A percentile compares a stretch with the other conserved stretches of the same genome.
Evolutionary conservation across 1,140 invertebrate genomes (phyloP).

Genomic region (Lepidurus apus): DNA sequence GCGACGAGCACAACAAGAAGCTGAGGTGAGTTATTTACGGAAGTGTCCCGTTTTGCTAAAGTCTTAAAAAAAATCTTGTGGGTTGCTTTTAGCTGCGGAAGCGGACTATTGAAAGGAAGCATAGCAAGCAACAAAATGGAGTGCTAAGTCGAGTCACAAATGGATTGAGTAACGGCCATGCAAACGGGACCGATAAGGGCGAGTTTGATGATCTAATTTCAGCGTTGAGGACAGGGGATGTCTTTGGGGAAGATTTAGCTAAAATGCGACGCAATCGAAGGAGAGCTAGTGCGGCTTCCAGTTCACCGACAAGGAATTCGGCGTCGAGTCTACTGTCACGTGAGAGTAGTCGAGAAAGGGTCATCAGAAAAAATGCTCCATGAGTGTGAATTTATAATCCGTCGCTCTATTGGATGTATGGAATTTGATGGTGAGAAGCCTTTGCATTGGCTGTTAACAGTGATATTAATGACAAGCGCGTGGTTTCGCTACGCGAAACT

Average conservation of each 20-base stretch:
- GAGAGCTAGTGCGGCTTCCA: slow-evolving; percentile 15
- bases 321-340: slow-evolving; percentile 28
- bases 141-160: slow-evolving; percentile 50
- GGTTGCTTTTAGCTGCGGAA: slow-evolving; percentile 59
- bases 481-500: background rate
- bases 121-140: slow-evolving; percentile 58
- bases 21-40: slow-evolving; percentile 59
- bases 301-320: slow-evolving; percentile 27
- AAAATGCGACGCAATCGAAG: slow-evolving; percentile 70
- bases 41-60: background rate
- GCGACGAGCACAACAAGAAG: slow-evolving; percentile 81
- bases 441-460: background rate
- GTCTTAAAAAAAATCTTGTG: background rate
- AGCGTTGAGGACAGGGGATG: slow-evolving; percentile 88
- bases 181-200: slow-evolving; percentile 54
- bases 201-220: slow-evolving; percentile 98
- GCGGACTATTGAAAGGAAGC: slow-evolving; percentile 78
- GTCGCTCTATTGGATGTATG: background rate
- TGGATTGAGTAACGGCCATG: slow-evolving; percentile 29
- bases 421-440: background rate
- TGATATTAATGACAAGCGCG: background rate
- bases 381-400: background rate
- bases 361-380: slow-evolving; percentile 10
- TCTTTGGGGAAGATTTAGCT: slow-evolving; percentile 94
- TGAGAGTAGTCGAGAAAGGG: slow-evolving; percentile 32